phyloP scores from a whole-genome alignment of 2,113 vertebrate species.

The Misgurnus mizolepis region DNA sequence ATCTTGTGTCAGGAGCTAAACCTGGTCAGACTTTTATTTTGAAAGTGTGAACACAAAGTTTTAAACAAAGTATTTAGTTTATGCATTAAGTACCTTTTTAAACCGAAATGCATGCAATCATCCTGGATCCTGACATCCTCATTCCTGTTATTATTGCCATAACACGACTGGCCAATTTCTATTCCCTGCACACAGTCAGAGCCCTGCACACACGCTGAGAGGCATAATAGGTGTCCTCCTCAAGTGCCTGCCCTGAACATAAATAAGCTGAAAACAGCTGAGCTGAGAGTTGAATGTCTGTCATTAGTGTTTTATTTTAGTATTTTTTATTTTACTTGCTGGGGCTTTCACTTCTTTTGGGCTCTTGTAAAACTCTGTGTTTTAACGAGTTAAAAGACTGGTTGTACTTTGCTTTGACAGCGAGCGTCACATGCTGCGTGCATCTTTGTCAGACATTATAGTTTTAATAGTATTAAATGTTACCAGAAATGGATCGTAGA shows the following conservation, averaged over 20 bases:
- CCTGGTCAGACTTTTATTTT: too few relatives aligned
- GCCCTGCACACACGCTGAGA: too few relatives aligned
- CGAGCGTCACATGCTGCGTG: not conserved
- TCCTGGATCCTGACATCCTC: too few relatives aligned
- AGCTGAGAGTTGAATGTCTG: not conserved
- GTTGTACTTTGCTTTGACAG: not conserved
- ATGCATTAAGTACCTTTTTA: too few relatives aligned
- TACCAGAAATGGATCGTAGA: slow-evolving; percentile 74
- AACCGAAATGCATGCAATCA: too few relatives aligned
- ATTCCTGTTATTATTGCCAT: too few relatives aligned
- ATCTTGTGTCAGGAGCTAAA: too few relatives aligned
- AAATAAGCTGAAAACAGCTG: not conserved
- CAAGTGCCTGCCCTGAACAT: slow-evolving; percentile 8
- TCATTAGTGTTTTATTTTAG: not conserved
- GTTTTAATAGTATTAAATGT: not conserved
- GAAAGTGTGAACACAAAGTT: too few relatives aligned
- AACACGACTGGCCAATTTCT: not conserved
- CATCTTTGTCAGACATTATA: not conserved
- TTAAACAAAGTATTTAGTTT: too few relatives aligned
- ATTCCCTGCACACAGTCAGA: too few relatives aligned
- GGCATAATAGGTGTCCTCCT: not conserved
- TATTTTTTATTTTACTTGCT: not conserved
- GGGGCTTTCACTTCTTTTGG: not conserved
- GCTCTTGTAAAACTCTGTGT: not conserved
- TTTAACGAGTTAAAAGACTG: not conserved